These are phyloP conservation scores for Pangasius mekongensis DNA, from an alignment of 2,797 vertebrate species.

Conservation along the genomic window DNA sequence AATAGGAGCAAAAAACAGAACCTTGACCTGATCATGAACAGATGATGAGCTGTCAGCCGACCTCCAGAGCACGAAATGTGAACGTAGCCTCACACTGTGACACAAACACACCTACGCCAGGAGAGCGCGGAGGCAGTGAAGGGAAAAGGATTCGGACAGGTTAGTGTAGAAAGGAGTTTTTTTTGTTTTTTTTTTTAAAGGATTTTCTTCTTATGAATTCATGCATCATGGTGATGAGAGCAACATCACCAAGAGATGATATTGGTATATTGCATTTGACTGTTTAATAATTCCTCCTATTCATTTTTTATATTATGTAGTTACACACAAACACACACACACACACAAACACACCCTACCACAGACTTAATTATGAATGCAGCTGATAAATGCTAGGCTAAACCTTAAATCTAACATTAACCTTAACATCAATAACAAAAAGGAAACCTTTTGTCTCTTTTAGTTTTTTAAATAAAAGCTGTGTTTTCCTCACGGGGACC, in stretches of 20 bases:
- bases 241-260: not conserved
- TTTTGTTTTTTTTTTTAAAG: not conserved
- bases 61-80: not conserved
- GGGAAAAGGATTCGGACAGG: not conserved
- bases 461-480: too few relatives aligned
- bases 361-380: not conserved
- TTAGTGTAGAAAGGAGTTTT: not conserved
- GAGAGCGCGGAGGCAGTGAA: not conserved
- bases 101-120: conserved; percentile 8
- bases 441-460: not conserved
- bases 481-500: not conserved
- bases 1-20: not conserved
- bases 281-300: too few relatives aligned
- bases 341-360: not conserved
- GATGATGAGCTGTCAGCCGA: conserved; percentile 22
- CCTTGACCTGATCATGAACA: conserved; percentile 2
- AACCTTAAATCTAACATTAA: not conserved
- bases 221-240: not conserved
- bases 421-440: not conserved
- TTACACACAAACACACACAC: not conserved
- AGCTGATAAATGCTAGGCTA: not conserved
- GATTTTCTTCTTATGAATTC: not conserved
- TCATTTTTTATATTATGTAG: not conserved
- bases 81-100: not conserved
- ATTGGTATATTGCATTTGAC: not conserved